These are phyloP conservation scores for Elachura formosa DNA, from an alignment of 2,113 vertebrate species.

Conservation along the genomic window DNA sequence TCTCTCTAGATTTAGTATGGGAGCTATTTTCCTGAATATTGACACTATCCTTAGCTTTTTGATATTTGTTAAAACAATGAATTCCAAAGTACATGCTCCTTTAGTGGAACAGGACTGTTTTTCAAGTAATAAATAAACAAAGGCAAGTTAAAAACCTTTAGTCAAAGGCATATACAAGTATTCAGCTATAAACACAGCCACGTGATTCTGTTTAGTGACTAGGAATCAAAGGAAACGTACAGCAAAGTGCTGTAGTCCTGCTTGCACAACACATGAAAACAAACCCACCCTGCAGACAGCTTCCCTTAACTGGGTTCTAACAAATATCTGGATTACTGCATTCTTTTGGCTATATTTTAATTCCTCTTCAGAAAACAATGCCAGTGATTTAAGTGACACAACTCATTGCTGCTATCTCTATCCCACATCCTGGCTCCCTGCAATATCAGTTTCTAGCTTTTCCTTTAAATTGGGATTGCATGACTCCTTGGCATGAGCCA, in stretches of 20 bases:
- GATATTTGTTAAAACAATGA: background rate
- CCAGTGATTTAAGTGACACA: background rate
- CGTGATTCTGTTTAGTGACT: background rate
- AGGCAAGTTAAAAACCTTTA: background rate
- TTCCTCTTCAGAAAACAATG: background rate
- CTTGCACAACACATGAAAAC: background rate
- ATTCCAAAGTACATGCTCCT: background rate
- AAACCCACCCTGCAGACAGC: background rate
- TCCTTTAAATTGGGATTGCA: background rate
- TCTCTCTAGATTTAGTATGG: background rate
- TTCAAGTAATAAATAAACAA: background rate
- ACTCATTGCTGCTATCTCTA: background rate
- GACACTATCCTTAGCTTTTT: background rate
- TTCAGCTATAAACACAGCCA: background rate
- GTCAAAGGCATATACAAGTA: background rate
- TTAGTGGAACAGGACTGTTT: background rate
- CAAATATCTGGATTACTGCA: background rate
- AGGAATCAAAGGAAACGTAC: background rate
- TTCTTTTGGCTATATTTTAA: background rate
- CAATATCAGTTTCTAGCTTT: background rate
- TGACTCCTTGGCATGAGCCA: fast-evolving
- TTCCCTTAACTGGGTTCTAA: background rate
- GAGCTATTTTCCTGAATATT: background rate
- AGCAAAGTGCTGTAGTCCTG: background rate
- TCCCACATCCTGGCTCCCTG: background rate